Percentiles rank a stretch among this genome's conserved stretches.
These are phyloP conservation scores for Cyphomyrus discorhynchus DNA, from an alignment of 2,113 vertebrate genomes.

Conservation along the genomic window DNA sequence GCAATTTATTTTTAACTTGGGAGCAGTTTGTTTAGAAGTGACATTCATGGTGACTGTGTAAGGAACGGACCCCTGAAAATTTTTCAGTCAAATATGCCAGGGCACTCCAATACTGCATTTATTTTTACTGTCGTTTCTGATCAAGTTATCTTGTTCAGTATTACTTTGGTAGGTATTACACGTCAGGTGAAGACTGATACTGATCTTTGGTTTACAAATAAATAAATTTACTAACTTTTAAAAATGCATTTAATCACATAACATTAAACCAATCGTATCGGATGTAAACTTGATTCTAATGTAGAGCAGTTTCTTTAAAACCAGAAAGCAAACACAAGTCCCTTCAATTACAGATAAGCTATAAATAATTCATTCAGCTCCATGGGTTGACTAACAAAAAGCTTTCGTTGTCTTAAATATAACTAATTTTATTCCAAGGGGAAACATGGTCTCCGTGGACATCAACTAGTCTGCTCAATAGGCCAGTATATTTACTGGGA, in stretches of 20 bases:
- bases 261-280: neutral
- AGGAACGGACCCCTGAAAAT: neutral
- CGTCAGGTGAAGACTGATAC: neutral
- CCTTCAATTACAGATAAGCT: neutral
- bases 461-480: neutral
- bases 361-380: neutral
- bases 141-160: neutral
- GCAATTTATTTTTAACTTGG: neutral
- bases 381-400: neutral
- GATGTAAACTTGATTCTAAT: neutral
- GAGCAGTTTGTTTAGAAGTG: neutral
- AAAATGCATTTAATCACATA: neutral
- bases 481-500: neutral
- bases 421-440: neutral
- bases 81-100: neutral
- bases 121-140: neutral
- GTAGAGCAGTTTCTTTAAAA: neutral
- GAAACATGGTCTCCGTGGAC: neutral
- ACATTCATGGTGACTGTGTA: neutral
- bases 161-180: neutral
- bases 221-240: neutral
- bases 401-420: neutral
- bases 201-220: neutral
- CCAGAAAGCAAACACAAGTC: neutral
- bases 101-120: neutral